Base-by-base conservation (phyloP, 2,888 invertebrate species). In the Timema cristinae region DNA sequence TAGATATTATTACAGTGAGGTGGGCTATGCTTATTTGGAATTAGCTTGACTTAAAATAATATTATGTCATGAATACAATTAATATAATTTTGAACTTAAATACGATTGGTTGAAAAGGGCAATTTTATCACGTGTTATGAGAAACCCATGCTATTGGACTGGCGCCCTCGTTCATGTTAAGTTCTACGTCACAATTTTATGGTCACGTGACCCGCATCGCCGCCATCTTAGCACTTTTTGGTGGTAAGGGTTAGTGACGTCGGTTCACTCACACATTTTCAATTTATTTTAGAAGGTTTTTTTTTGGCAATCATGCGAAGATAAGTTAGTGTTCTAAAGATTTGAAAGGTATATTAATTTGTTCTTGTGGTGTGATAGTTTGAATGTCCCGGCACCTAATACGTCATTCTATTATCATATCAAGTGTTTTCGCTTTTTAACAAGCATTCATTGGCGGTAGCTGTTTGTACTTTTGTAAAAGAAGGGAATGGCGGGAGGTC, bases 191-290 rank as follows among this genome's bases (percentile, higher is more conserved):
- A 84, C 83, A 82, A 81, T 83, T 82, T 80, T 81, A 71, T 79
- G 83, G 80, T 85, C 86, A 86, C 85, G 85, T 86, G 85, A 86
- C 83, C 81, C 80, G 81, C 82, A 82, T 84, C 32, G 32, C 83
- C 85, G 86, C 86, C 86, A 86, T 86, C 85, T 86, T 85, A 84
- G 84, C 83, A 84, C 83, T 84, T 84, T 79, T 71, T 81, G 82
- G 83, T 83, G 82, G 77, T 80, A 81, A 82, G 83, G 84, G 84
- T 83, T 82, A 82, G 83, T 81, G 82, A 82, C 82, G 83, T 83
- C 81, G 78, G 75, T 76, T 32, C 32, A 32, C 32, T 32, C 32
- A 32, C 32, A 32, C 32, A 32, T 32, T 32, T 32, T 32, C 32
- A 32, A 32, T 32, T 32, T 32, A 32, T 32, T 32, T 32, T 32